Evolutionary conservation across 2,797 vertebrate species (phyloP).

Genomic region (Distichodus sexfasciatus): DNA sequence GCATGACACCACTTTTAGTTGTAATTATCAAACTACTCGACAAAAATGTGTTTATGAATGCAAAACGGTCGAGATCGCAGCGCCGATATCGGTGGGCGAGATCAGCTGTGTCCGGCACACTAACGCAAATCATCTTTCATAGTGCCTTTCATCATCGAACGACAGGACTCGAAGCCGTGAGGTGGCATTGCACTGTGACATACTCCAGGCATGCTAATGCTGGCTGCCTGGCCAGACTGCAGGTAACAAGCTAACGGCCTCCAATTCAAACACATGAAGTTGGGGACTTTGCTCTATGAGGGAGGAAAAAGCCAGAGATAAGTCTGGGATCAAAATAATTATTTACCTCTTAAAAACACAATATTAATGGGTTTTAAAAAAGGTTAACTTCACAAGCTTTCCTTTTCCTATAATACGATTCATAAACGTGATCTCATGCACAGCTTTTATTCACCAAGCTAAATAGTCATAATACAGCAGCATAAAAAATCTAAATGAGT

Average conservation of each 20-base stretch:
- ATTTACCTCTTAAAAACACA: conserved; percentile 19
- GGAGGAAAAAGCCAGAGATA: conserved; percentile 55
- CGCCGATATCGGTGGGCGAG: conserved; percentile 30
- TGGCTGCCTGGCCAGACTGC: conserved; percentile 72
- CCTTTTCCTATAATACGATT: background rate
- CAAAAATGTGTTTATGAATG: conserved; percentile 95
- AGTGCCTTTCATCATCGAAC: conserved; percentile 77
- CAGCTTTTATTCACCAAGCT: too few relatives aligned
- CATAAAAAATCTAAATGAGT: too few relatives aligned
- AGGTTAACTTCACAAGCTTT: background rate
- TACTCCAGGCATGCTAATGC: conserved; percentile 79
- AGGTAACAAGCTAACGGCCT: conserved; percentile 81
- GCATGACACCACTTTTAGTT: conserved; percentile 98
- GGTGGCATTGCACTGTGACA: conserved; percentile 59
- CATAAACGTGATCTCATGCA: too few relatives aligned
- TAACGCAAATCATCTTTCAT: conserved; percentile 70
- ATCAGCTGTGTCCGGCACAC: conserved; percentile 65
- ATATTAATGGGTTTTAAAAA: conserved; percentile 21
- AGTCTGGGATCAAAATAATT: conserved; percentile 64
- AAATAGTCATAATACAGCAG: too few relatives aligned
- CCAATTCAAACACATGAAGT: conserved; percentile 78
- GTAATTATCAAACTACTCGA: conserved; percentile 98
- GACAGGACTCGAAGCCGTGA: conserved; percentile 66
- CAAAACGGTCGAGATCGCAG: conserved; percentile 44
- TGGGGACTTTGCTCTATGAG: conserved; percentile 71